Evolutionary conservation across 2,113 vertebrate species (phyloP), one percentile per base, ranked within the genome.

Genomic region (Colius striatus): DNA sequence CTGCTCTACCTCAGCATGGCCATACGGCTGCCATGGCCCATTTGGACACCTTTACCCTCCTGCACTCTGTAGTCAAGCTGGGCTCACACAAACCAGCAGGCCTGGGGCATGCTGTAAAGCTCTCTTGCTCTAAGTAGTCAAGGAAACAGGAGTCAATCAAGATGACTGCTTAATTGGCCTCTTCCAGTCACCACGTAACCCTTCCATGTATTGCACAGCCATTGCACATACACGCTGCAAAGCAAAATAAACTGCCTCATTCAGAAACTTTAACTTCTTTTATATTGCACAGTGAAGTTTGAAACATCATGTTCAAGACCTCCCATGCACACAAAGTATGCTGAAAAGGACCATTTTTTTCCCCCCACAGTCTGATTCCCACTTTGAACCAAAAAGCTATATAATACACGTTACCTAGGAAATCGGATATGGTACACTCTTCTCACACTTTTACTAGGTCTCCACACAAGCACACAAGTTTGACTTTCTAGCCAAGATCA

Each of bases 101-200:
- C 11, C 5, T 41, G 62, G 78, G 57, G 30, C 54, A 13, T 67
- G 76, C 14, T 48, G 88, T 63, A 84, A 91, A 95, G 62, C 34
- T 68, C 84, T 65, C 88, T 34, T 79, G 81, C 62, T 89, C 70
- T 13, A 77, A 88, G 79, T 30, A 85, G 72, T 41, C 79, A 92
- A 90, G 70, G 61, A 94, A 95, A 93, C 32, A 85, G 48, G 85
- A 54, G 55, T 48, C 74, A 75, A 87, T 51, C 76, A 86, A 83
- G 83, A 88, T 22, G 38, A 81, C 70, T 73, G 77, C 47, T 78
- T 89, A 92, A 92, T n/a, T 93, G 94, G 22, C 61, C 66, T 77
- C 82, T 89, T 95, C 67, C 90, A 91, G 17, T 53, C 86, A 84
- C 65, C 47, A 58, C 5, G 2, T 5, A 2, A 73, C 38, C 63